Conservation (phyloP, 2,797 vertebrate species). For the Avahi laniger region DNA sequence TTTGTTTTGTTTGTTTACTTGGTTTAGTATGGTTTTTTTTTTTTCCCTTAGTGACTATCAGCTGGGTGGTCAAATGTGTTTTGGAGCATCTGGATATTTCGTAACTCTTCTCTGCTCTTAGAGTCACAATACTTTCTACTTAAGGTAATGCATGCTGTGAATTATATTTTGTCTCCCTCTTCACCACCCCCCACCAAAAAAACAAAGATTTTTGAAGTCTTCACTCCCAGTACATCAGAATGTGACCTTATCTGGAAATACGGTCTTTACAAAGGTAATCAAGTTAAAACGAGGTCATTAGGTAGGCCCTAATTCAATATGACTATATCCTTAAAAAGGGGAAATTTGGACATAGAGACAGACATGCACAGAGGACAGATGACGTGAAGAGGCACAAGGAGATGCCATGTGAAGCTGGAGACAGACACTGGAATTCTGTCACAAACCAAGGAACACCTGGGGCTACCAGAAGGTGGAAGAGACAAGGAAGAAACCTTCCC, state of each 20-base stretch:
- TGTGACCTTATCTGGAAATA: background rate
- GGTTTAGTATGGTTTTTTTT: background rate
- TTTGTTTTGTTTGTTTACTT: background rate
- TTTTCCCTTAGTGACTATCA: background rate
- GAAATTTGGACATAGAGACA: background rate
- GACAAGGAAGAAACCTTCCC: background rate
- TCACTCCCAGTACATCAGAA: background rate
- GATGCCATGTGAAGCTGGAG: background rate
- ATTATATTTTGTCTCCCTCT: background rate
- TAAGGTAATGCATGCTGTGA: background rate
- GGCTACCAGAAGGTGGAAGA: background rate
- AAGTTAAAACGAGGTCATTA: background rate
- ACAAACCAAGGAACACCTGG: background rate
- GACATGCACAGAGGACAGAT: background rate
- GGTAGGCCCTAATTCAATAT: background rate
- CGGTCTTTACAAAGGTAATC: background rate
- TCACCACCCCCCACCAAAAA: background rate
- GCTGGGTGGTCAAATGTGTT: background rate
- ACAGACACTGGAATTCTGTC: background rate
- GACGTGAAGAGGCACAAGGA: background rate
- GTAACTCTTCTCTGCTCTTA: background rate
- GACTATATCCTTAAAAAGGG: background rate
- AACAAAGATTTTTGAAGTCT: background rate
- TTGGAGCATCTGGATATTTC: background rate
- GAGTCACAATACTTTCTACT: background rate